Evolutionary conservation across 1,140 invertebrate species (phyloP).

Genomic region (Nylanderia fulva): DNA sequence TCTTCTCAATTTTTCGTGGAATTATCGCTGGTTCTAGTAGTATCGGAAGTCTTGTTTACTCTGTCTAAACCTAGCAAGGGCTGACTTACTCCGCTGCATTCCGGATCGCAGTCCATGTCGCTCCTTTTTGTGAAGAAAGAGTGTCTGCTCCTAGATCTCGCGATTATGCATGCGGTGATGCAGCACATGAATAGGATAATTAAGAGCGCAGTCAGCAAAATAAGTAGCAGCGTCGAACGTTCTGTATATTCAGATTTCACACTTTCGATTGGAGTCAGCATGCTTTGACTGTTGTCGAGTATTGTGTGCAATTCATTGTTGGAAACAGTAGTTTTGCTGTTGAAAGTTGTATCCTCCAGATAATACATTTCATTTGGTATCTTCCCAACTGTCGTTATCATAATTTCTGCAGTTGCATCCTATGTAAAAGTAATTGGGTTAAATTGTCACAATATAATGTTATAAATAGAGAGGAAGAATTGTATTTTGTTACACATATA

Average conservation of each 20-base stretch:
- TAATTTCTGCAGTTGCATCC: constrained; percentile 74
- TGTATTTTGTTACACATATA: not conserved
- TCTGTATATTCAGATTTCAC: not conserved
- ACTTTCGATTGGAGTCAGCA: constrained; percentile 15
- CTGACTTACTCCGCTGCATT: constrained; percentile 76
- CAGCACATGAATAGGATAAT: constrained; percentile 79
- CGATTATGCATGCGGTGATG: constrained; percentile 72
- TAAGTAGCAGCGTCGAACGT: constrained; percentile 61
- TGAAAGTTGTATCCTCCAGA: constrained; percentile 62
- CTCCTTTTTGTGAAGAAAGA: constrained; percentile 68
- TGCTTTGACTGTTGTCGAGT: constrained; percentile 5
- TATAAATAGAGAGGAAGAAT: not conserved
- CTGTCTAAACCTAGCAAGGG: constrained; percentile 73
- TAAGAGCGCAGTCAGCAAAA: constrained; percentile 69
- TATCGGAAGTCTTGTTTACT: constrained; percentile 68
- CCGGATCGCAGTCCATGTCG: constrained; percentile 76
- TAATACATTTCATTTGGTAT: constrained; percentile 76
- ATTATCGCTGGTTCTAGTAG: constrained; percentile 45
- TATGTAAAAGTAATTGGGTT: constrained; percentile 36
- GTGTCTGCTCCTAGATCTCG: constrained; percentile 74
- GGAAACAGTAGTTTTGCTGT: not conserved
- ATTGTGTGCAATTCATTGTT: not conserved
- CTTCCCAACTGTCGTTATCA: constrained; percentile 76
- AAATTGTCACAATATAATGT: not conserved
- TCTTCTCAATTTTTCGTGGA: constrained; percentile 43